Conservation (phyloP, 1,140 invertebrate genomes). For the Tyrophagus putrescentiae region DNA sequence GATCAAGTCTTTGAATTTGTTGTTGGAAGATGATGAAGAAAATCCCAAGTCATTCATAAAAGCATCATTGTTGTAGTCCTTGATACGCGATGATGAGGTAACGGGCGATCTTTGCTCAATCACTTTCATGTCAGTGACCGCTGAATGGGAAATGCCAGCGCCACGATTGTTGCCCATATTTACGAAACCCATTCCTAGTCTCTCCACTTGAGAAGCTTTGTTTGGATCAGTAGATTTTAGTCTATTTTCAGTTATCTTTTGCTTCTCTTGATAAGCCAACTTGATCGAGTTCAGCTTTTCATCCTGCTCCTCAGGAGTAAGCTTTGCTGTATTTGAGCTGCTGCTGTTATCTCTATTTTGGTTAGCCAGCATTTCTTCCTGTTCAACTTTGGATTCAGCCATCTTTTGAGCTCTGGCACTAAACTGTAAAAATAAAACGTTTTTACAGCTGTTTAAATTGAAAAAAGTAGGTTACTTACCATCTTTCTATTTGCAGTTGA, state of each 20-base stretch:
- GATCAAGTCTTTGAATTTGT: background rate
- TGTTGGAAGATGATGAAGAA: background rate
- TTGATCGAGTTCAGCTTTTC: constrained; percentile 51
- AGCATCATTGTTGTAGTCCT: constrained; percentile 6
- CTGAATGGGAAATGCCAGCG: constrained; percentile 55
- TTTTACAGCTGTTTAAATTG: constrained; percentile 23
- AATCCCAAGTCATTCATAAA: constrained; percentile 17
- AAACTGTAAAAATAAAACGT: constrained; percentile 39
- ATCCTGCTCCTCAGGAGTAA: constrained; percentile 40
- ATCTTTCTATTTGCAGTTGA: constrained; percentile 35
- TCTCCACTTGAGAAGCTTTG: constrained; percentile 73
- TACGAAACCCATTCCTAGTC: constrained; percentile 79
- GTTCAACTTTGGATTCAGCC: constrained; percentile 75
- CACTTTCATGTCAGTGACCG: constrained; percentile 74
- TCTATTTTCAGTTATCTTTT: constrained; percentile 61
- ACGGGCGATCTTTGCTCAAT: constrained; percentile 63
- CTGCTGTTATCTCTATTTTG: constrained; percentile 42
- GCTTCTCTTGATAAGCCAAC: constrained; percentile 74
- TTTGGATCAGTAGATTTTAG: constrained; percentile 59
- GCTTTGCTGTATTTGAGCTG: constrained; percentile 35
- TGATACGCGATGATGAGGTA: constrained; percentile 5
- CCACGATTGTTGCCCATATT: constrained; percentile 14
- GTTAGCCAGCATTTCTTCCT: constrained; percentile 63
- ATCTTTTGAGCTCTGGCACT: constrained; percentile 83
- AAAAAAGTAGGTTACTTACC: constrained; percentile 26